Base-by-base conservation (phyloP, 1,140 invertebrate genomes). In the Harlomillsia oculata region DNA sequence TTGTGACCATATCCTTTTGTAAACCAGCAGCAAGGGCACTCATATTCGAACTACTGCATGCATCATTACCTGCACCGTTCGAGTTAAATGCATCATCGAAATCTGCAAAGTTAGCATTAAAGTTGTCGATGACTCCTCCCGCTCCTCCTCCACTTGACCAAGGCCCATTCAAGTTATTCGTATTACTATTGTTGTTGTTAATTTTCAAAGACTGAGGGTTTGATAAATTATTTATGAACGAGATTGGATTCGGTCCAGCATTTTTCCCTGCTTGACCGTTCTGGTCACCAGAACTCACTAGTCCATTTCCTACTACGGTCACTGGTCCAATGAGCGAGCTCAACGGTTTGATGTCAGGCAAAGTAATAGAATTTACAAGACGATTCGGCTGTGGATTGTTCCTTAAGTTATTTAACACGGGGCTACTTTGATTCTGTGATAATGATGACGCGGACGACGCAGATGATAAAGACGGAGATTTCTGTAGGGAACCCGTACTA, bases 91-190 rank as follows among this genome's bases (percentile, higher is more conserved):
- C 62, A 55, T 66, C 62, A 36, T 69, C 68, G 56, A 69, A 69
- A 51, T 69, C 67, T 1, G 68, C 68, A 66, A 69, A 69, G 56
- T 68, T 69, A 34, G 62, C 62, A 61, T 66, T 65, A 28, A 63
- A 65, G 50, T 60, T 45, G 34, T 60, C 48, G 36, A 49, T 29
- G n/a, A 13, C 34, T 20, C 26, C 25, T 26, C 32, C 52, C 23
- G 34, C 32, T 46, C n/a, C n/a, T 1, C 30, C 37, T 36, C 53
- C 41, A 39, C 49, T 29, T 23, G 30, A 32, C 45, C 30, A 16
- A 30, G 30, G 29, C 20, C 25, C 32, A 26, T 51, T 41, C 40
- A 36, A 36, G 21, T 41, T 37, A 46, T 44, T 46, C n/a, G 20
- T 26, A 39, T 52, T 52, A 34, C 37, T 37, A 44, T 41, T 30